Evolutionary conservation across 1,140 invertebrate species (phyloP).

Genomic region (Caenorhabditis brenneri): DNA sequence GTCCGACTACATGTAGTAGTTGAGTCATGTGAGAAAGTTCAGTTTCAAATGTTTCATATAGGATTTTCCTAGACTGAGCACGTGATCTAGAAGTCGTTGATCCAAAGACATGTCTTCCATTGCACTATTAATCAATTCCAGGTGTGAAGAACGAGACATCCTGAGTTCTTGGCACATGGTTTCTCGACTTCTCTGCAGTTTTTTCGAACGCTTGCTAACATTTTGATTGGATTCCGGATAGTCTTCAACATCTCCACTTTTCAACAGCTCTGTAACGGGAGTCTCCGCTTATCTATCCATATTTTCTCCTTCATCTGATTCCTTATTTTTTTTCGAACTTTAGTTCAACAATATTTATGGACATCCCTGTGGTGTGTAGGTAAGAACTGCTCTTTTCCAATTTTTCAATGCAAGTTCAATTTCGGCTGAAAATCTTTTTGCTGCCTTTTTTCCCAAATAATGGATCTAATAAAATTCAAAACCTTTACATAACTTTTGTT

Average conservation of each 20-base stretch:
- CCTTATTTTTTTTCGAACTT: too few relatives aligned
- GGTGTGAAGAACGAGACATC: neutral
- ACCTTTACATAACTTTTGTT: too few relatives aligned
- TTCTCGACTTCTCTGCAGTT: slow-evolving; percentile 5
- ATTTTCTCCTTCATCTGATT: neutral
- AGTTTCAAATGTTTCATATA: too few relatives aligned
- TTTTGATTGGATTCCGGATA: neutral
- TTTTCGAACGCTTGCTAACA: neutral
- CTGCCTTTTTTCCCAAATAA: too few relatives aligned
- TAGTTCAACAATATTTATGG: too few relatives aligned
- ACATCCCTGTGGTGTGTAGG: too few relatives aligned
- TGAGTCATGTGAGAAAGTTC: neutral
- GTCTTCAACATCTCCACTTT: neutral
- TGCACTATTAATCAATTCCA: neutral
- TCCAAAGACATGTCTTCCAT: neutral
- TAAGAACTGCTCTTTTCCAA: too few relatives aligned
- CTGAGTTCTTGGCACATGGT: neutral
- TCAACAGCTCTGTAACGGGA: neutral
- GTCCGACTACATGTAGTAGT: neutral
- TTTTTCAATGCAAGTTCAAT: too few relatives aligned
- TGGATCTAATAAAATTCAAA: too few relatives aligned
- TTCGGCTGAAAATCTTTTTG: too few relatives aligned
- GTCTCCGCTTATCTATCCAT: neutral
- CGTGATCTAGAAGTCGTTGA: neutral
- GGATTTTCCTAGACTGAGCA: neutral